Evolutionary conservation across 2,888 invertebrate genomes (phyloP), one percentile per base, ranked within the genome.

Genomic region (Drosophila lacicola): DNA sequence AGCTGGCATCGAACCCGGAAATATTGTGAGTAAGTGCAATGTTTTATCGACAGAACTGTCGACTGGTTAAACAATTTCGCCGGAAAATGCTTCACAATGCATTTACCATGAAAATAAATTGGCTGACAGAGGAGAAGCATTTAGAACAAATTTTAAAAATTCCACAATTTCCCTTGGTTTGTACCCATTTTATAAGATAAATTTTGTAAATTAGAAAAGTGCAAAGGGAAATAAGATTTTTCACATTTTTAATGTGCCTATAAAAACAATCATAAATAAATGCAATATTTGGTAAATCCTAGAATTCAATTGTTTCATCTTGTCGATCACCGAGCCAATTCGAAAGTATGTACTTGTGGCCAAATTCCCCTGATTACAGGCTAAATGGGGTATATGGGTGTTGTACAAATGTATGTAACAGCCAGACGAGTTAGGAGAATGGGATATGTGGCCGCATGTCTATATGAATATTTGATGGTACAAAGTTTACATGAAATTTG

Each of bases 1-100:
- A 36, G 57, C 13, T 29, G 21, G 3, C 17, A 19, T 29, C 13
- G 36, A 29, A 49, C 29, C 63, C 49, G 63, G 65, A 50, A 64
- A 50, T n/a, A 34, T 49, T 47, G 21, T 14, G 29, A 60, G 29
- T n/a, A 29, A 58, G 17, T 47, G 34, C 25, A 42, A n/a, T 44
- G 60, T 60, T 36, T 44, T 13, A 49, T 42, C 44, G 49, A 36
- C 19, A 36, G 19, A 64, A 17, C 11, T 17, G 36, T 41, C 25
- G 49, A 45, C 36, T 33, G 50, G 21, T 14, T n/a, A 65, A 64
- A 45, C 33, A 37, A 44, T 49, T 42, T 19, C 25, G 1, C 3
- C 4, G 1, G 3, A 13, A 42, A 36, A 49, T 36, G 21, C 19
- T 19, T 25, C 17, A 3, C 25, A 41, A 34, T 19, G 19, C 25